Conservation (phyloP, 2,113 vertebrate genomes). For the Hystrix cristata region DNA sequence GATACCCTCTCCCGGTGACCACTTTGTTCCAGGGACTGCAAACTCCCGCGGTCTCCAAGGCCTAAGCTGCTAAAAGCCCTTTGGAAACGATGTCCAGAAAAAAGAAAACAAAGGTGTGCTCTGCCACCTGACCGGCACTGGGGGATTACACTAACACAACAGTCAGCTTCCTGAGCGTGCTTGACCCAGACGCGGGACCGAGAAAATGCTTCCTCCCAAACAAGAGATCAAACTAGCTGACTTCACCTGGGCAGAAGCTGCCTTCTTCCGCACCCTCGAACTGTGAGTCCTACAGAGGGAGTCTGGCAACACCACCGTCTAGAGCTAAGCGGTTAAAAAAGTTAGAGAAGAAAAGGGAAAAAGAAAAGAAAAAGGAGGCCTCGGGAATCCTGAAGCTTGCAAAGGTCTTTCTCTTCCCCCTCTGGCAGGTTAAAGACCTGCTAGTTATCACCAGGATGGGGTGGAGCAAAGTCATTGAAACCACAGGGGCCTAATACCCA, state of each 20-base stretch:
- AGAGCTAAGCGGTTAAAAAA: neutral
- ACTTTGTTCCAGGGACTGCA: neutral
- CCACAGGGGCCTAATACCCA: slow-evolving; percentile 81
- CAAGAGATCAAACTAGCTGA: neutral
- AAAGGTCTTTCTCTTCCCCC: slow-evolving; percentile 23
- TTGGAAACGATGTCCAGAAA: neutral
- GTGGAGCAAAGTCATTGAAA: slow-evolving; percentile 72
- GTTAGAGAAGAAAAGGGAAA: neutral
- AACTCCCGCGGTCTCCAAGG: neutral
- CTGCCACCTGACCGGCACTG: neutral
- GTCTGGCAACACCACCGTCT: neutral
- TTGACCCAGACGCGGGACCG: neutral
- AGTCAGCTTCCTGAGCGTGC: neutral
- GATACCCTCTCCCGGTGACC: neutral
- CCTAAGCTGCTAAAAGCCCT: neutral
- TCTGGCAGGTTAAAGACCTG: slow-evolving; percentile 71
- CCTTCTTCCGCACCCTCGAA: neutral
- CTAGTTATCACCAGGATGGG: slow-evolving; percentile 60
- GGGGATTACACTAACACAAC: neutral
- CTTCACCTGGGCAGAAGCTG: neutral
- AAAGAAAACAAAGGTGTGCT: neutral
- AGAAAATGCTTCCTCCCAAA: slow-evolving; percentile 28
- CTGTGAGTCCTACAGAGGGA: neutral
- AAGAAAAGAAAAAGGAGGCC: neutral
- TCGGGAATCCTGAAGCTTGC: neutral